Percentiles rank a stretch among this genome's conserved stretches.
Evolutionary conservation across 2,888 invertebrate genomes (phyloP).

Genomic region (Ceramica pisi): DNA sequence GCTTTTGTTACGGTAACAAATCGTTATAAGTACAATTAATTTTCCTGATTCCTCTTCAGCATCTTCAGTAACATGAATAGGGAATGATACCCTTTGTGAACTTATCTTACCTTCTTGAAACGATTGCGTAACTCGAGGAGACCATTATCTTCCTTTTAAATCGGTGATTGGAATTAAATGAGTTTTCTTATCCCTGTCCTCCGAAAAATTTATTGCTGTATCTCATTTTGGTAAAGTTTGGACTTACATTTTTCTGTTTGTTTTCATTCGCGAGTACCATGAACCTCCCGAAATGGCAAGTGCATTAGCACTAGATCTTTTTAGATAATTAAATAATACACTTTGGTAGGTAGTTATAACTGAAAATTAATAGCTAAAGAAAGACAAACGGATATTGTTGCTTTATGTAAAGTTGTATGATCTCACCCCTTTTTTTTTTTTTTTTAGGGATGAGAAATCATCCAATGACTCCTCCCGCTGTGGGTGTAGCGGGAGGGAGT

Average conservation of each 20-base stretch:
- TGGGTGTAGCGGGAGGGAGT: too few relatives aligned
- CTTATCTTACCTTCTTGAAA: constrained; percentile 18
- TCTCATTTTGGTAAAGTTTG: constrained; percentile 22
- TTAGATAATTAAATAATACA: neutral
- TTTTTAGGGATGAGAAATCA: too few relatives aligned
- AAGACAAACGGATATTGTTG: neutral
- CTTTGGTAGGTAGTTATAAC: neutral
- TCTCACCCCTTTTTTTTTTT: too few relatives aligned
- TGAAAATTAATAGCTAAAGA: neutral
- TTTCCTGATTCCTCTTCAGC: constrained; percentile 10
- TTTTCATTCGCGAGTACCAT: neutral
- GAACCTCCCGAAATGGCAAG: neutral
- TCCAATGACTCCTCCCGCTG: too few relatives aligned
- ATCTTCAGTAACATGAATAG: constrained; percentile 16
- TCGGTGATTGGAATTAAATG: constrained; percentile 45
- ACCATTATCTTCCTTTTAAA: constrained; percentile 40
- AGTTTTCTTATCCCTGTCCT: constrained; percentile 33
- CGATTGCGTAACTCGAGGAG: constrained; percentile 32
- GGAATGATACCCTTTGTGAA: constrained; percentile 2
- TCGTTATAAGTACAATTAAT: constrained; percentile 17
- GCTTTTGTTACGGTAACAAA: constrained; percentile 9
- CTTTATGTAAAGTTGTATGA: neutral
- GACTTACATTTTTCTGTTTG: neutral
- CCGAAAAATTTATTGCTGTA: constrained; percentile 14
- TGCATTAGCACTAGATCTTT: constrained; percentile 3